phyloP scores from a whole-genome alignment of 2,113 vertebrate genomes.

The Azemiops feae region DNA sequence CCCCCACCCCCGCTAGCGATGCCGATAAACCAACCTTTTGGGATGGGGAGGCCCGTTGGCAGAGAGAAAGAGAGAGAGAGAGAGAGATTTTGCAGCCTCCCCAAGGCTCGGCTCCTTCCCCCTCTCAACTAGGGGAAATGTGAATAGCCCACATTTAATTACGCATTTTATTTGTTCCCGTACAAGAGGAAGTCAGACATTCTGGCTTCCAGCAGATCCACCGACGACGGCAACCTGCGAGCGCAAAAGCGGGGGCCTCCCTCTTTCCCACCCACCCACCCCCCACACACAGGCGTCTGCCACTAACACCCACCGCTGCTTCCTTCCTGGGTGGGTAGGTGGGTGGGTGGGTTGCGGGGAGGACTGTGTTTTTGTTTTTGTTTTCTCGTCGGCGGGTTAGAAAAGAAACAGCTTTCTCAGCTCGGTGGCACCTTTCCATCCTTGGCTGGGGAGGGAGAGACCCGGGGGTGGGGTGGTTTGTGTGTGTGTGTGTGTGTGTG shows the following conservation, averaged over 20 bases:
- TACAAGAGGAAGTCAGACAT: not conserved
- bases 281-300: not conserved
- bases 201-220: not conserved
- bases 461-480: too few species aligned
- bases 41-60: not conserved
- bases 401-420: not conserved
- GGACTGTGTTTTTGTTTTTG: not conserved
- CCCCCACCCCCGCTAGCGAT: not conserved
- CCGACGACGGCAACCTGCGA: not conserved
- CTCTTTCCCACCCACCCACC: too few species aligned
- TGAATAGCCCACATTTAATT: not conserved
- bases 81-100: not conserved
- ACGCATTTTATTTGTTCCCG: not conserved
- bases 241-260: not conserved
- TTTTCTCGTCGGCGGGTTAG: not conserved
- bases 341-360: not conserved
- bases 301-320: conserved; percentile 4
- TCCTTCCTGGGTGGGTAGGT: not conserved
- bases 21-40: not conserved
- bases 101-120: too few species aligned
- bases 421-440: conserved; percentile 1
- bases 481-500: too few species aligned
- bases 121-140: not conserved
- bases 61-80: not conserved
- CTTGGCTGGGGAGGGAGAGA: not conserved